Evolutionary conservation across 2,113 vertebrate genomes (phyloP), one percentile per base, ranked within the genome.

Genomic region (Panurus biarmicus): DNA sequence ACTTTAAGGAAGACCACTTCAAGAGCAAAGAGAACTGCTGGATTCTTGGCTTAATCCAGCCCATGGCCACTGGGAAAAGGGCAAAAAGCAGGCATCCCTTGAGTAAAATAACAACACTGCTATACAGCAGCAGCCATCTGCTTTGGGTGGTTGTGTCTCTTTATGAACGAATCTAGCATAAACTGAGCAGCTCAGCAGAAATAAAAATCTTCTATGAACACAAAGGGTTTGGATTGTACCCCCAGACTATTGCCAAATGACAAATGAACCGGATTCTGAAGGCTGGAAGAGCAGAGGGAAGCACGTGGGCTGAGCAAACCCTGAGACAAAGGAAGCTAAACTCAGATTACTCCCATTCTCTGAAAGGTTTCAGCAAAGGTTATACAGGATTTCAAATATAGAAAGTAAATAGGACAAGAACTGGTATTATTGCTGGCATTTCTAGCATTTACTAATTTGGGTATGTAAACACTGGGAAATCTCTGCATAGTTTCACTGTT

Each of bases 311-410:
- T 67, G 42, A 70, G 29, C 0, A 8, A 73, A 29, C 42, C 80
- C 62, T 5, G 28, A 76, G 47, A 56, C 64, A 90, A 62, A 50
- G 26, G 79, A 71, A 93, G 65, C 33, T 88, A 35, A 83, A 83
- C 31, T 72, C 85, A 40, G 82, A 83, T 48, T 16, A 10, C 31
- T 67, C 42, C 61, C 45, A 56, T 90, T 92, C 80, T 31, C 75
- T 51, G 72, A 88, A 96, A 90, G 88, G 83, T 88, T 94, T 94
- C 69, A 26, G 83, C 83, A 95, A 96, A 96, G 90, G 94, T 96
- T 79, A 91, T 16, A 35, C 35, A 82, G 48, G 47, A 72, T 80
- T 87, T 91, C 66, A 94, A 94, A 91, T 19, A 74, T 1, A n/a
- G 23, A 92, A 91, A 74, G 72, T 35, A 72, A 94, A 94, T 10